Base-by-base conservation (phyloP, 53 echinoderm and acorn worm genomes). In the Arbacia lixula region DNA sequence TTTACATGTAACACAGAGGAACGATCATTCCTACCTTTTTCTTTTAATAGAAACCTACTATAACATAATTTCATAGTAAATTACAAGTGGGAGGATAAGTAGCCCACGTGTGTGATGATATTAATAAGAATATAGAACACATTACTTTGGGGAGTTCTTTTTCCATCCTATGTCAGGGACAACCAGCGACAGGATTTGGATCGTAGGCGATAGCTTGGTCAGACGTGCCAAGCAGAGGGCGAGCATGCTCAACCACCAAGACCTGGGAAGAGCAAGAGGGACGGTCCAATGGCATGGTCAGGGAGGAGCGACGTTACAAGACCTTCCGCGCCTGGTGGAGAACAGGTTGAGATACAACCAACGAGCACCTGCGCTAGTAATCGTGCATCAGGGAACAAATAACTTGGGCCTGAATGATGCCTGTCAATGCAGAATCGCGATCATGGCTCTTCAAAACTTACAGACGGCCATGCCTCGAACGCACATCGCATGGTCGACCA, bases 201-300 rank as follows among this genome's bases (percentile, higher is more conserved):
- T 67, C 19, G 67, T 67, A 32, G 67, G 67, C 30, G 39, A 67
- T 37, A 67, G 40, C 67, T 32, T 67, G 39, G 39, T 67, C 22
- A 20, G 20, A 16, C 11, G 67, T 4, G 67, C 67, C 3, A 67
- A 67, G 32, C 30, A 67, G 32, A 67, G 39, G 39, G 67, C 67
- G 6, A 30, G 30, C 11, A 4, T 14, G 29, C 67, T 28, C 38
- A 67, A 37, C 29, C 32, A 67, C 39, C 67, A 32, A 10, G 30
- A 67, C 38, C 19, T 67, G 2, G 67, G 67, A 67, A 16, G 32
- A 32, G 2, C 38, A 39, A 38, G 33, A 1, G 14, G 12, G 11
- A 0, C 22, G 39, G 67, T 67, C 24, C 67, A 3, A 4, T 67
- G 67, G 67, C 67, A 67, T 37, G 67, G 67, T 0, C 67, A 67